Conservation (phyloP, 2,113 vertebrate genomes). For the Macrotus californicus region DNA sequence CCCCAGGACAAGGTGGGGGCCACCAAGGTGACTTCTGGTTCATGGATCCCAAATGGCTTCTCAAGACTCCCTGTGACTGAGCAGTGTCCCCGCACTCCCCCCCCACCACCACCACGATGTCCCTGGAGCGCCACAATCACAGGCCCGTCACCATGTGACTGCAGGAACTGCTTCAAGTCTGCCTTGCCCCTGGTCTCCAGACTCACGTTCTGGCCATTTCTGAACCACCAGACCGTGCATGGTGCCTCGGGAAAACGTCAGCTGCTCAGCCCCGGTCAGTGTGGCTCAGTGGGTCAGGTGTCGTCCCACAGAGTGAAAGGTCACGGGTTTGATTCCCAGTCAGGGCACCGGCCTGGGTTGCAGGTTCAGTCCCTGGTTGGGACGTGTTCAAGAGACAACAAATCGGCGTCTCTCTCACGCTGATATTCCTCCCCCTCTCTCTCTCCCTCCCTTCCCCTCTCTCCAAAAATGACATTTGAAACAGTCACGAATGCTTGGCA, state of each 20-base stretch:
- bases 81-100: accelerated
- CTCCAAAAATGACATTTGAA: too few relatives aligned
- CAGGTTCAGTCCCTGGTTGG: too few relatives aligned
- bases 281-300: too few relatives aligned
- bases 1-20: background rate
- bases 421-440: too few relatives aligned
- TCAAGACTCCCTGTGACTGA: background rate
- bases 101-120: accelerated
- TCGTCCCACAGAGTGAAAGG: too few relatives aligned
- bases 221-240: background rate
- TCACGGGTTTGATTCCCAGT: too few relatives aligned
- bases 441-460: too few relatives aligned
- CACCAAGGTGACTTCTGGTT: background rate
- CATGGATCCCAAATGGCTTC: background rate
- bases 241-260: background rate
- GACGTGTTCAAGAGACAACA: too few relatives aligned
- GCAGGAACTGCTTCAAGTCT: background rate
- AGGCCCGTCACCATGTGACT: background rate
- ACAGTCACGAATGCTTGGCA: background rate
- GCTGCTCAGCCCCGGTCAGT: background rate
- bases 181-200: background rate
- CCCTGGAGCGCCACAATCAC: background rate
- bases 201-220: background rate
- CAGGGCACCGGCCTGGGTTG: too few relatives aligned
- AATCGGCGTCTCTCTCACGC: too few relatives aligned